Evolutionary conservation across 2,888 invertebrate genomes (phyloP), one percentile per base, ranked within the genome.

Genomic region (Galeruca laticollis): DNA sequence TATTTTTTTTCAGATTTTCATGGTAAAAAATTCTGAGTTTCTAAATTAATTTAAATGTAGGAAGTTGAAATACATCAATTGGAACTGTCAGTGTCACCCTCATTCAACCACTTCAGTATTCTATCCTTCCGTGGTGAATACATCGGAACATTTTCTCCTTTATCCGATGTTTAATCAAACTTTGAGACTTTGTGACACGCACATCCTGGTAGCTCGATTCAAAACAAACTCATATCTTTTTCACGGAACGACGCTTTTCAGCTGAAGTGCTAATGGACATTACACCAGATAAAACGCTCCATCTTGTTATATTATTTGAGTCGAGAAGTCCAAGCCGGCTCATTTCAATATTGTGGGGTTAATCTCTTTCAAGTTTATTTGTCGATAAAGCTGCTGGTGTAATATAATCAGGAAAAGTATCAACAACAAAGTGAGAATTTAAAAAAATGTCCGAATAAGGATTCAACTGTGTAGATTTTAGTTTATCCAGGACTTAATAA

Each of bases 111-210:
- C 52, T 66, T 59, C 33, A 59, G 6, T 21, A 18, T 60, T 54
- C 60, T 60, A 54, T 57, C 63, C 62, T 47, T 62, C n/a, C 11
- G 18, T 37, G 63, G 43, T 63, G 69, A 62, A 63, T 69, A 63
- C 69, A 57, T 60, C 51, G 57, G 51, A 69, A 63, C 56, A 57
- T 31, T 35, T 31, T 57, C 60, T 63, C 77, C 76, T 77, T 79
- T 78, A 78, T 77, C 76, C 74, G 73, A 52, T 73, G 77, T 78
- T 78, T 79, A 78, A 79, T 79, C 79, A 79, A 78, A 78, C 75
- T 77, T 76, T 74, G 75, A 72, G 74, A 77, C 76, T 77, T 73
- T 74, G 51, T 62, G 69, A 77, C 78, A 78, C 79, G 76, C 76
- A 76, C 70, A 61, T 69, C 52, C 69, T 59, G 62, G 43, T 49